These are phyloP conservation scores for Tuta absoluta DNA, from an alignment of 2,888 invertebrate genomes.

Conservation along the genomic window DNA sequence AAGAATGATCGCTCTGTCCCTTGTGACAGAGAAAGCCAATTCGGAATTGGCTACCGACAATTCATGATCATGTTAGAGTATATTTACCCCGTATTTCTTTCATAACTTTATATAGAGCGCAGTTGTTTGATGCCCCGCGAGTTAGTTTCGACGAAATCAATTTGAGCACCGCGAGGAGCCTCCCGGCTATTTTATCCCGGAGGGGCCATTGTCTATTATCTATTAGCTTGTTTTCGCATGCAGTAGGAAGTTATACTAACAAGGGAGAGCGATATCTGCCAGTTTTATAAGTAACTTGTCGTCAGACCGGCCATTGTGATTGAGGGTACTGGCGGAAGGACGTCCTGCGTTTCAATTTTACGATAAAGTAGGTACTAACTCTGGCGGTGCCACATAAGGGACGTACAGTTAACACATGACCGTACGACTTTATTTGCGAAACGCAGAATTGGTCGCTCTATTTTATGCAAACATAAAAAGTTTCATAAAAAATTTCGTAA, in stretches of 20 bases:
- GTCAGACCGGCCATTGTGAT: conserved; percentile 30
- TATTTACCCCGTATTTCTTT: not conserved
- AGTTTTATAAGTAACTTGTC: conserved; percentile 5
- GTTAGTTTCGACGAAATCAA: conserved; percentile 9
- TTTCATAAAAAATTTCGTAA: conserved; percentile 24
- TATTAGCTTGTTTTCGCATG: conserved; percentile 17
- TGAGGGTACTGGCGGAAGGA: conserved; percentile 26
- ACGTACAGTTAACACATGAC: conserved; percentile 56
- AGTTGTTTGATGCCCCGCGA: not conserved
- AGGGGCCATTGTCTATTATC: conserved; percentile 10
- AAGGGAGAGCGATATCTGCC: not conserved
- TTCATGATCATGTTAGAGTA: conserved; percentile 28
- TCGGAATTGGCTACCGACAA: conserved; percentile 47
- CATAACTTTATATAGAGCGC: not conserved
- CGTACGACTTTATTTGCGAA: conserved; percentile 51
- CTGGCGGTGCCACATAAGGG: conserved; percentile 54
- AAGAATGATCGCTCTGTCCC: conserved; percentile 46
- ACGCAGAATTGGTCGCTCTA: conserved; percentile 43
- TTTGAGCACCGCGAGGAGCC: conserved; percentile 2
- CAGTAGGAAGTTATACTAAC: conserved; percentile 9
- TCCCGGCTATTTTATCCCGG: not conserved
- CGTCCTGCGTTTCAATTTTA: conserved; percentile 41
- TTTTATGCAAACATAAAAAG: conserved; percentile 51
- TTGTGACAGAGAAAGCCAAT: conserved; percentile 41
- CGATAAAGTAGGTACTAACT: conserved; percentile 41